These are phyloP conservation scores for Hyperoplus immaculatus DNA, from an alignment of 2,797 vertebrate genomes.

Conservation along the genomic window DNA sequence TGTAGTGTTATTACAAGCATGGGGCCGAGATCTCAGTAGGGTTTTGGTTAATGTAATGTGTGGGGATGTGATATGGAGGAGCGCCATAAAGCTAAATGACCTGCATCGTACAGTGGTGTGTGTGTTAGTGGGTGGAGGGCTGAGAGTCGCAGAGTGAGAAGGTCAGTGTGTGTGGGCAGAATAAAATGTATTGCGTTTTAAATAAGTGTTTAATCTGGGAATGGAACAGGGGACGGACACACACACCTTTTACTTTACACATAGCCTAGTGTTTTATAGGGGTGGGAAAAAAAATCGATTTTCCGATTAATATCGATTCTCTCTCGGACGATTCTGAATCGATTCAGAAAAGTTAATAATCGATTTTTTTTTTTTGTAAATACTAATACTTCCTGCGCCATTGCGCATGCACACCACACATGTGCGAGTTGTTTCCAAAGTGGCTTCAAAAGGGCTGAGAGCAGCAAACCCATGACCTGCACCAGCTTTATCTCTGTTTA, in stretches of 20 bases:
- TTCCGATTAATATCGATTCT: too few species aligned
- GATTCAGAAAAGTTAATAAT: too few species aligned
- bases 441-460: too few species aligned
- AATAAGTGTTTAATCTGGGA: constrained; percentile 61
- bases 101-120: constrained; percentile 48
- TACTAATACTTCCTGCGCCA: too few species aligned
- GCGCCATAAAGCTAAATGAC: constrained; percentile 76
- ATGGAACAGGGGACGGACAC: constrained; percentile 49
- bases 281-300: too few species aligned
- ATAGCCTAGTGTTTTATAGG: not conserved
- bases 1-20: constrained; percentile 61
- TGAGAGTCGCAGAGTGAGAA: constrained; percentile 42
- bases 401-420: too few species aligned
- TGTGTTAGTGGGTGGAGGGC: constrained; percentile 58
- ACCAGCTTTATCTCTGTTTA: too few species aligned
- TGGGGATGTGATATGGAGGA: constrained; percentile 66
- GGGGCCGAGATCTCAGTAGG: constrained; percentile 48
- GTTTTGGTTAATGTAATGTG: constrained; percentile 67
- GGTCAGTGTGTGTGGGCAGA: constrained; percentile 74
- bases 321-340: too few species aligned
- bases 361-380: too few species aligned
- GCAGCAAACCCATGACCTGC: too few species aligned
- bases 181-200: constrained; percentile 61
- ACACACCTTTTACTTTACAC: not conserved
- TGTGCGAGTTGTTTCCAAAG: too few species aligned